Conservation (phyloP, 2,797 vertebrate species). For the Potorous gilbertii region DNA sequence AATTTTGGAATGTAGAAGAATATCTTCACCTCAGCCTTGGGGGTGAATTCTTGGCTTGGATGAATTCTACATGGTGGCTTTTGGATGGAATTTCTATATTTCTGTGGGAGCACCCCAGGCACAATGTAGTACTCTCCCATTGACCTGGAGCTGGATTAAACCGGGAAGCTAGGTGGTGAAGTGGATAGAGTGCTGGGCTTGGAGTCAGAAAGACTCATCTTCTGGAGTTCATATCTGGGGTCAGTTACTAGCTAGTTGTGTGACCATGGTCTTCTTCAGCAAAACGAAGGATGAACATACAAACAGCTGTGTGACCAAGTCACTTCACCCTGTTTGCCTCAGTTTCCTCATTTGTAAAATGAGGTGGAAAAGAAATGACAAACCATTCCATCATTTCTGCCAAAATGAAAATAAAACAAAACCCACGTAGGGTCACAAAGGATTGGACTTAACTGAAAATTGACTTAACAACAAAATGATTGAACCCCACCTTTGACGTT, state of each 20-base stretch:
- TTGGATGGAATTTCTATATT: background rate
- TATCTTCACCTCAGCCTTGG: background rate
- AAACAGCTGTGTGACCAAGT: too few relatives aligned
- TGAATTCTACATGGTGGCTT: background rate
- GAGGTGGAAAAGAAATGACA: background rate
- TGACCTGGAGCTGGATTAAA: background rate
- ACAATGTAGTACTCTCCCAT: background rate
- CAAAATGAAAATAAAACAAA: background rate
- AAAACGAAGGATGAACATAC: too few relatives aligned
- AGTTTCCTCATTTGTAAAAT: background rate
- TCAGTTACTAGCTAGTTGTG: background rate
- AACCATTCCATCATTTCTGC: background rate
- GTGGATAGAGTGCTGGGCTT: background rate
- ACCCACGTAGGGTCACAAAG: background rate
- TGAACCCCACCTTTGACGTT: background rate
- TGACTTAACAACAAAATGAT: background rate
- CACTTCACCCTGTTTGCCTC: background rate
- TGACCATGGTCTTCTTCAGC: too few relatives aligned
- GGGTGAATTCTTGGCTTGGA: background rate
- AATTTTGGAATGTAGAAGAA: background rate
- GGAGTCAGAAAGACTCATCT: background rate
- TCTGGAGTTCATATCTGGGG: background rate
- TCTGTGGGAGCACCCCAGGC: background rate
- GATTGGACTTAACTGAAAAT: background rate
- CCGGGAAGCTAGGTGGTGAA: background rate